Conservation (phyloP, 2,888 invertebrate species). For the Fissipunctia ypsillon region DNA sequence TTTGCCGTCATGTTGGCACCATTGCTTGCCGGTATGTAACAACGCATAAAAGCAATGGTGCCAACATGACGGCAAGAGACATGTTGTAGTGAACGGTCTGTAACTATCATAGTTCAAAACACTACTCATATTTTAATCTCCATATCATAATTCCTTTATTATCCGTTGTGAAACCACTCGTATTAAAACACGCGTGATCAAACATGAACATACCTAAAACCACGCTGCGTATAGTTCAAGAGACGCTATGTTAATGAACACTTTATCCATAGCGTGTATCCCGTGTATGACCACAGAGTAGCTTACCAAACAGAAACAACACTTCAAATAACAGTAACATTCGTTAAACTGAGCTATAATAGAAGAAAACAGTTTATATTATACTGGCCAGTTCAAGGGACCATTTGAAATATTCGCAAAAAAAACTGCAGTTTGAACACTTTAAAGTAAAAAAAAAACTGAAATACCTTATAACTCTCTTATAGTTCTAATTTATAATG, state of each 20-base stretch:
- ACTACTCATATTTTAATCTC: constrained; percentile 19
- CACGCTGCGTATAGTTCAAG: constrained; percentile 25
- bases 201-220: constrained; percentile 37
- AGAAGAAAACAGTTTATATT: background rate
- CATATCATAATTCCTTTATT: constrained; percentile 34
- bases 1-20: too few relatives aligned
- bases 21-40: too few relatives aligned
- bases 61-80: too few relatives aligned
- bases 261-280: constrained; percentile 8
- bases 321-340: background rate
- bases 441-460: background rate
- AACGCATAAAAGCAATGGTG: too few relatives aligned
- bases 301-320: constrained; percentile 1
- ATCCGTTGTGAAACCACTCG: constrained; percentile 31
- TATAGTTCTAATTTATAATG: too few relatives aligned
- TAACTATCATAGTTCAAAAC: background rate
- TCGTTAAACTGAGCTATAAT: too few relatives aligned
- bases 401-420: background rate
- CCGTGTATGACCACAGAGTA: constrained; percentile 7
- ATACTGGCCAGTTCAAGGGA: too few relatives aligned
- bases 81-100: too few relatives aligned
- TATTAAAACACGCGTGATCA: constrained; percentile 35
- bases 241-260: constrained; percentile 19
- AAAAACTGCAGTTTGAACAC: background rate
- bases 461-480: too few relatives aligned